Evolutionary conservation across 2,888 invertebrate species (phyloP).

Genomic region (Drepanosiphum platanoidis): DNA sequence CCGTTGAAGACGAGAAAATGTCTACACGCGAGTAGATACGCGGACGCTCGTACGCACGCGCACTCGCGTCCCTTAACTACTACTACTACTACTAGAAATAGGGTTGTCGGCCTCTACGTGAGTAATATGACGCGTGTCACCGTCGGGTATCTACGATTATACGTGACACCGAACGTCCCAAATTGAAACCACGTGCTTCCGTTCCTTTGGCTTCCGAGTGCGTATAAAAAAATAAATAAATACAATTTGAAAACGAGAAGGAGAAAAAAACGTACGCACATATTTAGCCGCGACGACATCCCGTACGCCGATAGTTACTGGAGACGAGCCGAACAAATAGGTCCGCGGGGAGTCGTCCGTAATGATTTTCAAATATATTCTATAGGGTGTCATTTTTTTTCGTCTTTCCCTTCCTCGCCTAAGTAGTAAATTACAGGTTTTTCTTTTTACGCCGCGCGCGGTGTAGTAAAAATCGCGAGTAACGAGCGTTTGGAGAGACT

Average conservation of each 20-base stretch:
- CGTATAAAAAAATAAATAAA: not conserved
- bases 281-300: constrained; percentile 33
- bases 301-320: not conserved
- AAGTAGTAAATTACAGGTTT: constrained; percentile 32
- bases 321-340: constrained; percentile 1
- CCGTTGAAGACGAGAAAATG: constrained; percentile 23
- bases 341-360: constrained; percentile 31
- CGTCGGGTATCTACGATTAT: constrained; percentile 56
- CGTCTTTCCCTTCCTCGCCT: not conserved
- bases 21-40: not conserved
- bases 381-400: not conserved
- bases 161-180: constrained; percentile 60
- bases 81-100: not conserved
- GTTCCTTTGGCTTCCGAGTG: constrained; percentile 51
- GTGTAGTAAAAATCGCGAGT: constrained; percentile 31
- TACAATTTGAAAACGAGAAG: not conserved
- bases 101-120: constrained; percentile 49
- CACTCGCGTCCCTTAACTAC: not conserved
- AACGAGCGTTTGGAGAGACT: constrained; percentile 45
- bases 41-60: not conserved
- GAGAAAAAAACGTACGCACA: constrained; percentile 15
- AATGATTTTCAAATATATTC: constrained; percentile 43
- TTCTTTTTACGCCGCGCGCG: constrained; percentile 2
- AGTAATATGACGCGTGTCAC: constrained; percentile 62
- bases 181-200: constrained; percentile 62